Percentiles rank a stretch among this genome's conserved stretches.
phyloP scores from a whole-genome alignment of 2,888 invertebrate genomes.

The Drosophila cracens region DNA sequence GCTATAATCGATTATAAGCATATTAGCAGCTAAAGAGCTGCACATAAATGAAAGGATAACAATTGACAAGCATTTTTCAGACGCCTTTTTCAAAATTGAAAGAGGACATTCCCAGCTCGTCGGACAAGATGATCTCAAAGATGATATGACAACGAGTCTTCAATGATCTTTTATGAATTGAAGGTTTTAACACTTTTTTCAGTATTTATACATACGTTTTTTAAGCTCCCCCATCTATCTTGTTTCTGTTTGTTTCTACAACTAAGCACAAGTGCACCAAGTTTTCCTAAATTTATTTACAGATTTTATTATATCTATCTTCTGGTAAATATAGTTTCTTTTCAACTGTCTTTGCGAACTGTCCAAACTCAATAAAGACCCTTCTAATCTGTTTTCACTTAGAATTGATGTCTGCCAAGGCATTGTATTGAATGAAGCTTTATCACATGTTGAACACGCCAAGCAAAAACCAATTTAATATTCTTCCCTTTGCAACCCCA shows the following conservation, averaged over 20 bases:
- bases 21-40: background rate
- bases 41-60: background rate
- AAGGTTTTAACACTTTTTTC: background rate
- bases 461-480: constrained; percentile 34
- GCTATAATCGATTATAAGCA: background rate
- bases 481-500: background rate
- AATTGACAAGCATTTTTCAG: background rate
- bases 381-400: background rate
- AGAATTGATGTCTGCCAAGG: constrained; percentile 9
- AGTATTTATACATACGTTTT: background rate
- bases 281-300: background rate
- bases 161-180: background rate
- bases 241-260: background rate
- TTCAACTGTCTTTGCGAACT: background rate
- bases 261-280: background rate
- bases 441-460: constrained; percentile 10
- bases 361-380: background rate
- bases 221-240: background rate
- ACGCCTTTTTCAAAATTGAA: background rate
- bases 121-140: background rate
- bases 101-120: background rate
- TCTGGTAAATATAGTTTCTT: background rate
- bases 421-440: constrained; percentile 9
- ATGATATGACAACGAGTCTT: background rate
- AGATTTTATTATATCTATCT: background rate